These are phyloP conservation scores for Cryptotis parvus DNA, from an alignment of 2,113 vertebrate genomes.

Conservation along the genomic window DNA sequence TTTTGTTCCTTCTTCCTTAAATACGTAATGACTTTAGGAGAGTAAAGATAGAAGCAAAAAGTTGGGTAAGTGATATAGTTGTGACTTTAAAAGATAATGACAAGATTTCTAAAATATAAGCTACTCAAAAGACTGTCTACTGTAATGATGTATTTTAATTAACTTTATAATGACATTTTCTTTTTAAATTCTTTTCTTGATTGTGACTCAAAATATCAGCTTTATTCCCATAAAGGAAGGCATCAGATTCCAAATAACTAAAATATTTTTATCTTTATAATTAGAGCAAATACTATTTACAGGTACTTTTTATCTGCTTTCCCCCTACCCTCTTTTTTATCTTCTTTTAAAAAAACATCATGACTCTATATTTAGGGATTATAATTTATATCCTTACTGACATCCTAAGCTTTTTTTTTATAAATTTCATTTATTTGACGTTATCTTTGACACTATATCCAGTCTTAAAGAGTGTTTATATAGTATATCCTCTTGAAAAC, in stretches of 20 bases:
- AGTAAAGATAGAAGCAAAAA: conserved; percentile 87
- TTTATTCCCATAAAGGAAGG: conserved; percentile 16
- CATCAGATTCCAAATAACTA: conserved; percentile 43
- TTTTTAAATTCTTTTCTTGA: conserved; percentile 59
- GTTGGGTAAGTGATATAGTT: conserved; percentile 80
- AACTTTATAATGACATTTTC: conserved; percentile 41
- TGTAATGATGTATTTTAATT: conserved; percentile 66
- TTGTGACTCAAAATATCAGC: conserved; percentile 47
- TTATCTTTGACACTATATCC: conserved; percentile 76
- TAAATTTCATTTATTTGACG: conserved; percentile 74
- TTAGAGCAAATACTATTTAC: conserved; percentile 24
- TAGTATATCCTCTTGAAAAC: conserved; percentile 68
- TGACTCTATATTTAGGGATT: conserved; percentile 71
- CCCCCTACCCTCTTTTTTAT: neutral
- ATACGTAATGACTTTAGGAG: conserved; percentile 77
- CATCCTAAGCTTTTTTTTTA: conserved; percentile 80
- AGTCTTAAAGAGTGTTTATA: conserved; percentile 71
- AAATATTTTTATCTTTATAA: conserved; percentile 46
- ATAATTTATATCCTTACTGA: conserved; percentile 77
- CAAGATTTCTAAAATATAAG: conserved; percentile 50
- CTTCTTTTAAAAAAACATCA: conserved; percentile 20
- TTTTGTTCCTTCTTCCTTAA: conserved; percentile 83
- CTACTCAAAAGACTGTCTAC: conserved; percentile 69
- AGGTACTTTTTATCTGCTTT: conserved; percentile 30
- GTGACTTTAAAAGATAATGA: conserved; percentile 16